Evolutionary conservation across 2,888 invertebrate species (phyloP), one percentile per base, ranked within the genome.

Genomic region (Frankliniella intonsa): DNA sequence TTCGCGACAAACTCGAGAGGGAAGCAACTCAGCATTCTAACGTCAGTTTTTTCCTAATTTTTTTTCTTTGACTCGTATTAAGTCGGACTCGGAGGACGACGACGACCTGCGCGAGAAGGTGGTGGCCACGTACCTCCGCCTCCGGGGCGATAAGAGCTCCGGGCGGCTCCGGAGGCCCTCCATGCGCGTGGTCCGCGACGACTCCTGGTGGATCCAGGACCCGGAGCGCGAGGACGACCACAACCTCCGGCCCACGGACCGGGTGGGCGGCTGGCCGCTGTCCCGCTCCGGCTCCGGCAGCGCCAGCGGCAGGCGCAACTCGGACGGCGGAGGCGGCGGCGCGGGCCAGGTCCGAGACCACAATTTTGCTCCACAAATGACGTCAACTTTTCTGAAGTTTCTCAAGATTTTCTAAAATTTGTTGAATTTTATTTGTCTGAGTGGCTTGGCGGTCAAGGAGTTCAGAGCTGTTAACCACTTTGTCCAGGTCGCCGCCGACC

Each of bases 151-250:
- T 22, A 25, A 17, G 62, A 8, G 38, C 38, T 38, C 38, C 38
- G 38, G 5, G 3, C 38, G 38, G 38, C 38, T 38, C 38, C 38
- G 38, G 38, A 2, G 38, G 38, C 38, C 38, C 38, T 38, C 38
- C 38, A 38, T 38, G 69, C 22, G 69, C 25, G 69, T 76, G 5
- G 69, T 76, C 22, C 69, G 69, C 22, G 69, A 76, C 22, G 69
- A 76, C 69, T 76, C 69, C 11, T 76, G 69, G 69, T 76, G 69
- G 69, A 76, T 76, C 69, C 69, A 76, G 69, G 69, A 25, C 25
- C 7, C 62, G 7, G 69, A 76, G 25, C n/a, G 69, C 22, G 69
- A 76, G 25, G 69, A 22, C 69, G 69, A 69, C 69, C 22, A 9
- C 25, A 76, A 76, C 69, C 25, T 76, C 11, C 69, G 69, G 8